Evolutionary conservation across 2,797 vertebrate genomes (phyloP).

Genomic region (Sarcoramphus papa): DNA sequence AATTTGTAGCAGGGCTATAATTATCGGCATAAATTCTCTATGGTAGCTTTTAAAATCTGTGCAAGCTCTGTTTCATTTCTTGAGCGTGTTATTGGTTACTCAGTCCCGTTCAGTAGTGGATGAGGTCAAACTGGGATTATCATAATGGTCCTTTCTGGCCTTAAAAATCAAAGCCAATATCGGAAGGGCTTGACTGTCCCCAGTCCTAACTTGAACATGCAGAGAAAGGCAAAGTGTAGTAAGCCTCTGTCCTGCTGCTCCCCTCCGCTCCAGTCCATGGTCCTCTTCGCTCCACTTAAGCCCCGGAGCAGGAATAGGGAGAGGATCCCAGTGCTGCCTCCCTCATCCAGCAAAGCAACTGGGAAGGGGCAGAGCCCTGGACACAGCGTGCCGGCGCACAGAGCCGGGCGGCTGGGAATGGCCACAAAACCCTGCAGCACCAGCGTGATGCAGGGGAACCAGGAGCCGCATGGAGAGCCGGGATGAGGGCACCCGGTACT

Average conservation of each 20-base stretch:
- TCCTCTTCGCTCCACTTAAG: neutral
- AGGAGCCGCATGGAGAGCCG: rapidly evolving
- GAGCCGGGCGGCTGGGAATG: neutral
- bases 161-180: neutral
- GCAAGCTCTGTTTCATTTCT: neutral
- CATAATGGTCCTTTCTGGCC: neutral
- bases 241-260: neutral
- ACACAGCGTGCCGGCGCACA: rapidly evolving
- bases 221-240: neutral
- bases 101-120: neutral
- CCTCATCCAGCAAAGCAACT: neutral
- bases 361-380: neutral
- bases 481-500: neutral
- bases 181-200: neutral
- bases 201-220: neutral
- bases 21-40: neutral
- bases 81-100: neutral
- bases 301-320: rapidly evolving
- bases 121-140: neutral
- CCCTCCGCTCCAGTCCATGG: neutral
- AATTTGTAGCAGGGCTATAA: neutral
- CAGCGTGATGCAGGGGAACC: rapidly evolving
- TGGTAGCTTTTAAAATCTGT: neutral
- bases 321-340: neutral
- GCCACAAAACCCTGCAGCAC: neutral